Percentiles rank a stretch among this genome's conserved stretches.
phyloP scores from a whole-genome alignment of 2,888 invertebrate genomes.

The Ellobium chinense region DNA sequence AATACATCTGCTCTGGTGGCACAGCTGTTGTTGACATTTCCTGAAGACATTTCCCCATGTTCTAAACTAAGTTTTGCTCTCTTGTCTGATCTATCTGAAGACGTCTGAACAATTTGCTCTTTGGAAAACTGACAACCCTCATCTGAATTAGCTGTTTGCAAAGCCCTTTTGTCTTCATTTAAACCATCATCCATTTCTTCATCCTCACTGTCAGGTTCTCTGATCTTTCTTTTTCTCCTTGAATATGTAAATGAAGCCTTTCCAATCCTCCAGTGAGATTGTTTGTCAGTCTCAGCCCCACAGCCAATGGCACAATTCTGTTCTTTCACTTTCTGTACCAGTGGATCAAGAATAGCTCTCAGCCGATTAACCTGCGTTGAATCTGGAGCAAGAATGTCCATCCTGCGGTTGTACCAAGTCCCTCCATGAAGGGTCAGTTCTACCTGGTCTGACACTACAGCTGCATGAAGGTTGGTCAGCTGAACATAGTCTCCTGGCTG shows the following conservation, averaged over 20 bases:
- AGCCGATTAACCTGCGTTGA: neutral
- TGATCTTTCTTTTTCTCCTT: neutral
- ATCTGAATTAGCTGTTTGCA: neutral
- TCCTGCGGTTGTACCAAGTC: slow-evolving; percentile 4
- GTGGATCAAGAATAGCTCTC: neutral
- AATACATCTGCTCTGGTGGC: neutral
- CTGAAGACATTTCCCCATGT: neutral
- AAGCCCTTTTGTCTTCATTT: too few relatives aligned
- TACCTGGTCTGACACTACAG: slow-evolving; percentile 11
- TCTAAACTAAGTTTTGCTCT: neutral
- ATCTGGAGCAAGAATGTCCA: neutral
- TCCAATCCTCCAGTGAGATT: neutral
- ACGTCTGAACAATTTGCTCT: neutral
- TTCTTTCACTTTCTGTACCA: neutral
- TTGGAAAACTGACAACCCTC: neutral
- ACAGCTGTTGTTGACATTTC: neutral
- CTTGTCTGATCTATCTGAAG: neutral
- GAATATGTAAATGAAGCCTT: neutral
- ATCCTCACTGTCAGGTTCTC: neutral
- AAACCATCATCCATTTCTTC: neutral
- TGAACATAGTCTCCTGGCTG: slow-evolving; percentile 38
- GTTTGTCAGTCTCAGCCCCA: neutral
- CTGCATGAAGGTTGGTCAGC: slow-evolving; percentile 38
- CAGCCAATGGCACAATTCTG: neutral
- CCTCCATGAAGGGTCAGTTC: slow-evolving; percentile 37